These are phyloP conservation scores for Chaetorhynchus papuensis DNA, from an alignment of 2,113 vertebrate genomes.

Conservation along the genomic window DNA sequence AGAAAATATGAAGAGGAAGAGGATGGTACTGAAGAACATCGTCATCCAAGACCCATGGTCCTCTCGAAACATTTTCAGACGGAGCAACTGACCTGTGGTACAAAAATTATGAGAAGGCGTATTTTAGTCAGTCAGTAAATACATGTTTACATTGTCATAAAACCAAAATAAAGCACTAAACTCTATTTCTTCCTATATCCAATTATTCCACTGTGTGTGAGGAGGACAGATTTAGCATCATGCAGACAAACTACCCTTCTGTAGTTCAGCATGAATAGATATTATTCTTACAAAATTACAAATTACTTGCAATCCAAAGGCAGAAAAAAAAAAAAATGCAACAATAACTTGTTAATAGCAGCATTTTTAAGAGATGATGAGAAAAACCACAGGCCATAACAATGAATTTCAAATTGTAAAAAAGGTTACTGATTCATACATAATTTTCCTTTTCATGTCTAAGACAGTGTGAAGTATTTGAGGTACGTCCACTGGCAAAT, in stretches of 20 bases:
- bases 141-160: not conserved
- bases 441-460: not conserved
- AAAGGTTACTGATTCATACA: not conserved
- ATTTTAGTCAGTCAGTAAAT: not conserved
- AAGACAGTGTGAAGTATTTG: not conserved
- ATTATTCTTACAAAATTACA: not conserved
- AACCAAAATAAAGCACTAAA: not conserved
- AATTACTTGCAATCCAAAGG: not conserved
- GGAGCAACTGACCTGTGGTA: slow-evolving; percentile 87
- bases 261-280: not conserved
- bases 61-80: slow-evolving; percentile 96
- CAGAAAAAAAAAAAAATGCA: not conserved
- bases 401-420: not conserved
- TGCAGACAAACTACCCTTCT: not conserved
- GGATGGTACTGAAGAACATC: slow-evolving; percentile 98
- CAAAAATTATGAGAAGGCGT: not conserved
- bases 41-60: slow-evolving; percentile 99
- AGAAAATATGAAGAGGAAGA: slow-evolving; percentile 98
- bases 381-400: not conserved
- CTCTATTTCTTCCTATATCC: not conserved
- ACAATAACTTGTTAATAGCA: not conserved
- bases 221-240: not conserved
- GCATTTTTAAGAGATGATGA: not conserved
- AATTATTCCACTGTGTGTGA: not conserved
- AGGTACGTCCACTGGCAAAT: not conserved